Evolutionary conservation across 2,888 invertebrate species (phyloP), one percentile per base, ranked within the genome.

Genomic region (Reticulitermes lucifugus): DNA sequence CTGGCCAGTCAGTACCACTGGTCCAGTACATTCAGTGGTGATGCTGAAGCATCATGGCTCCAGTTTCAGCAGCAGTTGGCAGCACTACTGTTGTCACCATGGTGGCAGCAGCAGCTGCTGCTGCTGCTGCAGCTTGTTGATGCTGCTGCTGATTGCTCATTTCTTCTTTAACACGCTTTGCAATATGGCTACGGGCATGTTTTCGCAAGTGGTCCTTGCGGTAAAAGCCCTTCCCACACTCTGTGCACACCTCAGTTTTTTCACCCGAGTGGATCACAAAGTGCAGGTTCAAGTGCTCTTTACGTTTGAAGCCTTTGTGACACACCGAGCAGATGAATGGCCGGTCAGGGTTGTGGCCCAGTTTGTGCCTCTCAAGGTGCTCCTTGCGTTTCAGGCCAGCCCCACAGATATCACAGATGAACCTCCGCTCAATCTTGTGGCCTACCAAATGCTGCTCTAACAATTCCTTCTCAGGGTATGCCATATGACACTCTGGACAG

Each of bases 221-320:
- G 89, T 96, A 96, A 90, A 89, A 85, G 43, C 85, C 85, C 90
- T 96, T 96, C 75, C 95, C 95, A 89, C 96, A 96, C 89, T 95
- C 94, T 60, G 92, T 93, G 89, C 96, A 96, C 87, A 95, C 94
- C 90, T 96, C 96, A 9, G 95, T 96, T 91, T 96, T 96, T 90
- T 96, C 95, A 60, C 96, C 96, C 84, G 96, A 96, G 91, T 96
- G 96, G 90, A 96, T 96, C 88, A 96, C 96, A 88, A 95, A 95
- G 91, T 96, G 96, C 87, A 96, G 92, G 90, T 96, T 96, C 89
- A 96, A 93, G 89, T 96, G 96, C 89, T 96, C 96, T 90, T 96
- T 95, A 85, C 96, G 93, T 90, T 96, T 96, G 91, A 96, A 96
- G 84, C 89, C 95, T 90, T 96, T 96, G 91, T 94, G 93, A 89